phyloP scores from a whole-genome alignment of 2,797 vertebrate genomes.

The Sarcoramphus papa region DNA sequence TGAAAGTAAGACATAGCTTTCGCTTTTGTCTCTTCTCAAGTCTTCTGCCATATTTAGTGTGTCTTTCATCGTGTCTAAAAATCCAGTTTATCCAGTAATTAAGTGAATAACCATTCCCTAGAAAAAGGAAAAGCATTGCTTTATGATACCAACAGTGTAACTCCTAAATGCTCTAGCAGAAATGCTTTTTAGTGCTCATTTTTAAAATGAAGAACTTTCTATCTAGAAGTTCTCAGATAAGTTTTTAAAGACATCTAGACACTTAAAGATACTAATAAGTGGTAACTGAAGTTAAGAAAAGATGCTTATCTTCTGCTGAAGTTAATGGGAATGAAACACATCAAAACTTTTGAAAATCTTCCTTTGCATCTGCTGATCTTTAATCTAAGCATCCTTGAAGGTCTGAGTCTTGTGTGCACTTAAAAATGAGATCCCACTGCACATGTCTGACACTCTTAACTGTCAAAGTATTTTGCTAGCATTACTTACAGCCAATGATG shows the following conservation, averaged over 20 bases:
- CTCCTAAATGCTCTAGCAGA: background rate
- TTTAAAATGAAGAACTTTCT: background rate
- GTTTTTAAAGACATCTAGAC: background rate
- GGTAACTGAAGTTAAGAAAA: background rate
- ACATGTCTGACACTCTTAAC: background rate
- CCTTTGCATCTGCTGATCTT: background rate
- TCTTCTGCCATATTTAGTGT: background rate
- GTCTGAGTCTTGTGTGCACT: background rate
- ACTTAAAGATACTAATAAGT: background rate
- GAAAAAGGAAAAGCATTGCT: background rate
- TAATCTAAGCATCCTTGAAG: background rate
- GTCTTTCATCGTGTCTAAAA: background rate
- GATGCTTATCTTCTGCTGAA: background rate
- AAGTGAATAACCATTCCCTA: background rate
- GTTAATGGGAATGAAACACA: background rate
- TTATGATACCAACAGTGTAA: background rate
- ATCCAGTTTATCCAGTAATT: background rate
- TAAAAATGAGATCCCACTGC: background rate
- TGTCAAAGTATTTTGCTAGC: background rate
- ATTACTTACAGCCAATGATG: background rate
- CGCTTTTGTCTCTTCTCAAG: background rate
- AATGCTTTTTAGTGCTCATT: background rate
- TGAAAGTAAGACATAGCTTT: background rate
- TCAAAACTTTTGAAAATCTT: background rate
- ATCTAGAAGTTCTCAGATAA: background rate